Evolutionary conservation across 53 echinoderm and acorn worm species (phyloP), one percentile per base, ranked within the genome.

Genomic region (Temnopleurus reevesii): DNA sequence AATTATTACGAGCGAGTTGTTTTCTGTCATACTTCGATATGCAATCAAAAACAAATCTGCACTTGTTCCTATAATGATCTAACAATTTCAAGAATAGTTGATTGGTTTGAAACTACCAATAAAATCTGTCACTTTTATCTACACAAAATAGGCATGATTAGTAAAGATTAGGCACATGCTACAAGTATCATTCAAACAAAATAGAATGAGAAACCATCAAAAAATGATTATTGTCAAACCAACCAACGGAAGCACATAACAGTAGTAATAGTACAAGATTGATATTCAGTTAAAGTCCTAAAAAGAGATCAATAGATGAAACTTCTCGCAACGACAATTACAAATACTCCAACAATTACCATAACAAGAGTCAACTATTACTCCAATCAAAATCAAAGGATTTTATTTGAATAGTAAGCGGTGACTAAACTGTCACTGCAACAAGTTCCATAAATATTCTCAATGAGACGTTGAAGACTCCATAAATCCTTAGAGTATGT

Each of bases 231-330:
- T 24, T 4, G 61, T 41, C 21, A 41, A 71, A n/a, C n/a, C 5
- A 71, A n/a, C n/a, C n/a, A 71, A 71, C 71, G 71, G 71, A 71
- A 71, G 71, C 71, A 71, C 71, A 63, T 30, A 63, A 63, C 12
- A 71, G 71, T 71, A 71, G 19, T 41, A 38, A 71, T 71, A 71
- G 71, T 71, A 71, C 71, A 71, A 41, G 19, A 38, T 71, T 41
- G 10, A 41, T n/a, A 41, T 71, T 36, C n/a, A 38, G 71, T 71
- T 41, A n/a, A 55, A 55, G n/a, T n/a, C n/a, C n/a, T n/a, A n/a
- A n/a, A n/a, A n/a, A n/a, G n/a, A n/a, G n/a, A n/a, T n/a, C n/a
- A n/a, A n/a, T n/a, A n/a, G n/a, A n/a, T n/a, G n/a, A n/a, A n/a
- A n/a, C n/a, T n/a, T n/a, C n/a, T n/a, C n/a, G n/a, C n/a, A n/a